phyloP scores from a whole-genome alignment of 2,113 vertebrate genomes.

The Numenius arquata region DNA sequence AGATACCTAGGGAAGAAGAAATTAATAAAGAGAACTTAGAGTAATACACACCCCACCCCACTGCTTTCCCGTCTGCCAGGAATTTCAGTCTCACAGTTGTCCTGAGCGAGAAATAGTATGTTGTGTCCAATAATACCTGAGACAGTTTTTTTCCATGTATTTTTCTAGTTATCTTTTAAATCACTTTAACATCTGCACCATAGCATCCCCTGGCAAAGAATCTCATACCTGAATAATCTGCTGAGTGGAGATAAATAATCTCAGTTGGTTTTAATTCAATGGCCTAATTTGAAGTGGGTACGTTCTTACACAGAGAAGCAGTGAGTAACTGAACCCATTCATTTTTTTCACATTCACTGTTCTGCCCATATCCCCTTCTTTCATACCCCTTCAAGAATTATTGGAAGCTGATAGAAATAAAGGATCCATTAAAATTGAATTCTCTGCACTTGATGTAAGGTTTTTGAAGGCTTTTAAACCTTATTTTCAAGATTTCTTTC shows the following conservation, averaged over 20 bases:
- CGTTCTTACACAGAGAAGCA: neutral
- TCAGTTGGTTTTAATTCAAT: neutral
- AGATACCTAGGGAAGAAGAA: neutral
- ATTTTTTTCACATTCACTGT: neutral
- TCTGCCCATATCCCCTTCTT: neutral
- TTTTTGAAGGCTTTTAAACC: neutral
- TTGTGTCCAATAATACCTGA: neutral
- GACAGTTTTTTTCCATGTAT: neutral
- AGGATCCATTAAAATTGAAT: neutral
- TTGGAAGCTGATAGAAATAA: neutral
- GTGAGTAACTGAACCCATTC: neutral
- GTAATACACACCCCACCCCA: neutral
- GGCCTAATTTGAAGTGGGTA: neutral
- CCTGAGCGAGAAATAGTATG: fast-evolving
- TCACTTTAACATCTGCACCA: neutral
- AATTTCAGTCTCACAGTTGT: neutral
- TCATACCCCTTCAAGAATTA: neutral
- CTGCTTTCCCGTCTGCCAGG: neutral
- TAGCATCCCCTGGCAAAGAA: neutral
- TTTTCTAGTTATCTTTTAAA: neutral
- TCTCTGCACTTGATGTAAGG: neutral
- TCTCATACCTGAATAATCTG: neutral
- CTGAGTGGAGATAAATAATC: neutral
- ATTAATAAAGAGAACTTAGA: neutral
- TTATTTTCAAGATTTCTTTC: neutral